Evolutionary conservation across 2,797 vertebrate genomes (phyloP).

Genomic region (Poecile montanus): DNA sequence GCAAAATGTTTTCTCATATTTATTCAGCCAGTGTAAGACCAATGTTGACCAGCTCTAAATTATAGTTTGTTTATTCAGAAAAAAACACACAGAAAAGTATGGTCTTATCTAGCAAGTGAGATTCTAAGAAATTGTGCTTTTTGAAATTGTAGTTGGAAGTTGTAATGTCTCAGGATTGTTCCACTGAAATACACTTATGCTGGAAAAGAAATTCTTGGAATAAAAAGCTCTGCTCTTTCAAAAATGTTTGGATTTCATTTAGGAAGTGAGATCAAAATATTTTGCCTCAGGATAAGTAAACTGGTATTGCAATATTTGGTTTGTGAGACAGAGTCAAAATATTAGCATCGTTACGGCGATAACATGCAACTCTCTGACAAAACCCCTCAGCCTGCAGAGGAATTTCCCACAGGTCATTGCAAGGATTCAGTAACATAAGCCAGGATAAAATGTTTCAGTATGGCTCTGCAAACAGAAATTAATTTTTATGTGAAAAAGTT

Average conservation of each 20-base stretch:
- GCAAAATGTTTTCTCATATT: background rate
- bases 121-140: background rate
- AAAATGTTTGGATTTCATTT: background rate
- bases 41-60: background rate
- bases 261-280: background rate
- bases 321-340: slow-evolving; percentile 17
- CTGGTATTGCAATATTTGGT: background rate
- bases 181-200: background rate
- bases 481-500: background rate
- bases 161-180: background rate
- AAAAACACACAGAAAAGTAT: background rate
- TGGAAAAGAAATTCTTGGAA: background rate
- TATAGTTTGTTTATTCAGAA: background rate
- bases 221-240: background rate
- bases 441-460: background rate
- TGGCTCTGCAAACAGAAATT: background rate
- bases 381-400: background rate
- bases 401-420: background rate
- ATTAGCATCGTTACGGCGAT: background rate
- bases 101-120: background rate
- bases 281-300: background rate
- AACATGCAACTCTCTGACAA: background rate
- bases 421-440: background rate
- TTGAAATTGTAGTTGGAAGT: background rate
- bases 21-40: background rate